A percentile compares a stretch with the other conserved stretches of the same genome.
phyloP scores from a whole-genome alignment of 2,888 invertebrate species.

The Apocheima hispidaria region DNA sequence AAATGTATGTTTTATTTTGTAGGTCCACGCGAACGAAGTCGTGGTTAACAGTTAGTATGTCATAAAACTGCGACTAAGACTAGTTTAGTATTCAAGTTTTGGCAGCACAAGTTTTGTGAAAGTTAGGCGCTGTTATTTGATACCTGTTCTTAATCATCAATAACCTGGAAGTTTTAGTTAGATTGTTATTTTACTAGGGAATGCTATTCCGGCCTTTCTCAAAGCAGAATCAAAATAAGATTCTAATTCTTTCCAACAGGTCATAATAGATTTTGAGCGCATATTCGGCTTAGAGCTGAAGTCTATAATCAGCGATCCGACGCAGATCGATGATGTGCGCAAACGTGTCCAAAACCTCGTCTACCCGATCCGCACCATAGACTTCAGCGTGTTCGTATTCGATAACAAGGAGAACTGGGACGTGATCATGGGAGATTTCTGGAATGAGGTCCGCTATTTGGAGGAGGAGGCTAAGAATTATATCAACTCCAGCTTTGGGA shows the following conservation, averaged over 20 bases:
- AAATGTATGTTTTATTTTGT: too few relatives aligned
- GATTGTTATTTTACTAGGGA: too few relatives aligned
- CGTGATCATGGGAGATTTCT: slow-evolving; percentile 91
- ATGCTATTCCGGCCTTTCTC: too few relatives aligned
- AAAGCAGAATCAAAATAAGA: too few relatives aligned
- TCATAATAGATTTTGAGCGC: slow-evolving; percentile 94
- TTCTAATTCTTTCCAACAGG: slow-evolving; percentile 79
- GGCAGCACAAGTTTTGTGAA: too few relatives aligned
- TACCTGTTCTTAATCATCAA: too few relatives aligned
- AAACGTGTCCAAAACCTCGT: slow-evolving; percentile 92
- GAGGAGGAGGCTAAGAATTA: slow-evolving; percentile 94
- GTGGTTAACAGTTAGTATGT: too few relatives aligned
- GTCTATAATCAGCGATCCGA: slow-evolving; percentile 94
- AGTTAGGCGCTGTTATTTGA: too few relatives aligned
- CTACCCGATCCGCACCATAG: slow-evolving; percentile 90
- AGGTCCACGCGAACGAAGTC: too few relatives aligned
- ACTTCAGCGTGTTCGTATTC: slow-evolving; percentile 93
- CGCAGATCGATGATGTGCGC: slow-evolving; percentile 93
- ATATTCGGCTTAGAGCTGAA: slow-evolving; percentile 95
- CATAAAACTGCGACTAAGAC: too few relatives aligned
- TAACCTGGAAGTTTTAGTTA: too few relatives aligned
- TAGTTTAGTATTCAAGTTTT: too few relatives aligned
- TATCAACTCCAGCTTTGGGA: slow-evolving; percentile 94
- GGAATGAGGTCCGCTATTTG: slow-evolving; percentile 89
- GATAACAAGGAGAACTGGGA: slow-evolving; percentile 95